A percentile compares a stretch with the other conserved stretches of the same genome.
phyloP scores from a whole-genome alignment of 1,140 invertebrate species.

The Anadara kagoshimensis region DNA sequence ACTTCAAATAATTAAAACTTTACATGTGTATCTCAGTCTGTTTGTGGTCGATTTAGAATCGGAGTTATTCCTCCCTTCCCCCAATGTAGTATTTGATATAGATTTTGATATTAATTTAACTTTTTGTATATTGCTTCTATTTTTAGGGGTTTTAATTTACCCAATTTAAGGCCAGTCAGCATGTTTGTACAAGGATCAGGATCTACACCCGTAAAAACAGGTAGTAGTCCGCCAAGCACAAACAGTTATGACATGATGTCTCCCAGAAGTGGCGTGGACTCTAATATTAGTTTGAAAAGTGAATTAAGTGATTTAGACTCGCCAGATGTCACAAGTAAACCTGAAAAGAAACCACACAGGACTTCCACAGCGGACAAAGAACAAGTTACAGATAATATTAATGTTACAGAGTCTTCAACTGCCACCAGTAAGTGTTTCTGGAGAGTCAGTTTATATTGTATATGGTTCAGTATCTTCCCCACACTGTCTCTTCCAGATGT shows the following conservation, averaged over 20 bases:
- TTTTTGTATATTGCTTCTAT: conserved; percentile 14
- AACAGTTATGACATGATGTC: conserved; percentile 66
- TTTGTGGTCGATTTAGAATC: too few species aligned
- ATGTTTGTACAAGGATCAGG: conserved; percentile 84
- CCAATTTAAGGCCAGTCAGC: conserved; percentile 61
- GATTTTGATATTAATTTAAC: background rate
- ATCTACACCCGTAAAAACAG: conserved; percentile 74
- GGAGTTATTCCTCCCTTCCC: too few species aligned
- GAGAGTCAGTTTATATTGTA: too few species aligned
- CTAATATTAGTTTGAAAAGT: conserved; percentile 76
- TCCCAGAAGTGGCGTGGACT: conserved; percentile 72
- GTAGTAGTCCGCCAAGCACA: conserved; percentile 63
- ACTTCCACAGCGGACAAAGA: conserved; percentile 76
- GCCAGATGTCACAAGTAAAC: conserved; percentile 48
- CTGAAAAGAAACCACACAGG: conserved; percentile 33
- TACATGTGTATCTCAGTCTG: too few species aligned
- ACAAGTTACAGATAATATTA: conserved; percentile 76
- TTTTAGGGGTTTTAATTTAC: conserved; percentile 62
- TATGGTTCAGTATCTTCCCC: too few species aligned
- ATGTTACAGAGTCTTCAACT: conserved; percentile 71
- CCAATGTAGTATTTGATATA: too few species aligned
- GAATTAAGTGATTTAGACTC: conserved; percentile 73
- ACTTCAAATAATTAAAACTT: too few species aligned
- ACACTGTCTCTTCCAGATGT: too few species aligned
- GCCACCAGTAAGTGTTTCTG: conserved; percentile 71